Conservation (phyloP, 2,113 vertebrate genomes). For the Toxostoma redivivum region DNA sequence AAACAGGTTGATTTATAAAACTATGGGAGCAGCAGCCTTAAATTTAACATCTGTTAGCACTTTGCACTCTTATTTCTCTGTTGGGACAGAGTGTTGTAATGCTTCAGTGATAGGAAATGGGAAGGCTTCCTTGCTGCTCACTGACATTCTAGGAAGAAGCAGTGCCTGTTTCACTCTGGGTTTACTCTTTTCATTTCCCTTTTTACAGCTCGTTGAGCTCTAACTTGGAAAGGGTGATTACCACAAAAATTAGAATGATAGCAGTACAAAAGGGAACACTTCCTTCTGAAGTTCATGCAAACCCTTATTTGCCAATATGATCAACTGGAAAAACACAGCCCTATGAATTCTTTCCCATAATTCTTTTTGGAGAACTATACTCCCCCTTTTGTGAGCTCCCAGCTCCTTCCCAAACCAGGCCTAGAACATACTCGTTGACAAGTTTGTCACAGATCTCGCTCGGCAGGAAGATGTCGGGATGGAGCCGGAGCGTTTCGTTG, state of each 20-base stretch:
- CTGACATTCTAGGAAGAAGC: background rate
- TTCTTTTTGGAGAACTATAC: background rate
- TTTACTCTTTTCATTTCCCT: background rate
- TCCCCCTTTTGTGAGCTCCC: background rate
- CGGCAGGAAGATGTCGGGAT: conserved; percentile 92
- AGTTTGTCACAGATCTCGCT: conserved; percentile 97
- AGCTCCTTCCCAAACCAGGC: background rate
- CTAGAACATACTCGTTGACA: conserved; percentile 84
- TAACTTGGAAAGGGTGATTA: background rate
- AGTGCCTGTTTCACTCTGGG: background rate
- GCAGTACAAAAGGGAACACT: background rate
- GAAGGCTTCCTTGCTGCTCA: background rate
- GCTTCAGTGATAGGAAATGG: background rate
- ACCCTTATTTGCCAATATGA: background rate
- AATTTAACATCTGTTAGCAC: background rate
- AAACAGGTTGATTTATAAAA: background rate
- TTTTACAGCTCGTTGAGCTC: background rate
- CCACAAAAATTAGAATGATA: background rate
- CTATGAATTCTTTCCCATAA: background rate
- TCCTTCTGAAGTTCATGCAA: background rate
- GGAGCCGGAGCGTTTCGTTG: conserved; percentile 82
- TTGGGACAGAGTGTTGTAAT: background rate
- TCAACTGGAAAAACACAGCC: background rate
- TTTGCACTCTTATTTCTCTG: background rate
- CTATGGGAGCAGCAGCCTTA: background rate